Conservation (phyloP, 2,797 vertebrate genomes). For the Tapera naevia region DNA sequence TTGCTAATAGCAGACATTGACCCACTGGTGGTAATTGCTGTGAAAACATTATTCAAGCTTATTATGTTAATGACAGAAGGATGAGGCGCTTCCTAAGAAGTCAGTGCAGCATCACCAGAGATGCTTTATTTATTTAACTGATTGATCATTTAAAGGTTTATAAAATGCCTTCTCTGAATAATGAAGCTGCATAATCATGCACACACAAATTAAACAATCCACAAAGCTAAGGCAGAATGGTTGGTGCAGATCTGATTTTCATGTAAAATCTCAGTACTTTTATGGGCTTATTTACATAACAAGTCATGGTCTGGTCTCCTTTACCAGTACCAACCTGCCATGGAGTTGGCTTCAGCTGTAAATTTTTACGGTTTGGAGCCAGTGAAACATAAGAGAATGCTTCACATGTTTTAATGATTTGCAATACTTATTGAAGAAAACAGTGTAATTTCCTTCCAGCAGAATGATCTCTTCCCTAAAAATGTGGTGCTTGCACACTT, state of each 20-base stretch:
- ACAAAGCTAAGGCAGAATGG: neutral
- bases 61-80: conserved; percentile 33
- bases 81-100: neutral
- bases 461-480: neutral
- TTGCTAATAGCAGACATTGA: conserved; percentile 42
- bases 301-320: conserved; percentile 42
- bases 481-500: neutral
- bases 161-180: conserved; percentile 2
- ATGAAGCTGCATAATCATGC: neutral
- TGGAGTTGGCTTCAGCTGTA: conserved; percentile 6
- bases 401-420: neutral
- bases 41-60: conserved; percentile 35
- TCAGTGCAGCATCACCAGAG: neutral
- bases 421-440: neutral
- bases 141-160: conserved; percentile 43
- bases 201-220: conserved; percentile 12
- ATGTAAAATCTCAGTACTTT: conserved; percentile 9
- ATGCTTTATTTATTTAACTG: conserved; percentile 44
- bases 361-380: conserved; percentile 20
- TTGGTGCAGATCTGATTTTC: neutral
- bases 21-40: conserved; percentile 36
- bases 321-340: neutral
- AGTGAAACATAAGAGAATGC: neutral
- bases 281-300: conserved; percentile 59
- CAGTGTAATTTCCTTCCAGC: neutral